These are phyloP conservation scores for Petrocephalus zakoni DNA, from an alignment of 2,113 vertebrate genomes.

Conservation along the genomic window DNA sequence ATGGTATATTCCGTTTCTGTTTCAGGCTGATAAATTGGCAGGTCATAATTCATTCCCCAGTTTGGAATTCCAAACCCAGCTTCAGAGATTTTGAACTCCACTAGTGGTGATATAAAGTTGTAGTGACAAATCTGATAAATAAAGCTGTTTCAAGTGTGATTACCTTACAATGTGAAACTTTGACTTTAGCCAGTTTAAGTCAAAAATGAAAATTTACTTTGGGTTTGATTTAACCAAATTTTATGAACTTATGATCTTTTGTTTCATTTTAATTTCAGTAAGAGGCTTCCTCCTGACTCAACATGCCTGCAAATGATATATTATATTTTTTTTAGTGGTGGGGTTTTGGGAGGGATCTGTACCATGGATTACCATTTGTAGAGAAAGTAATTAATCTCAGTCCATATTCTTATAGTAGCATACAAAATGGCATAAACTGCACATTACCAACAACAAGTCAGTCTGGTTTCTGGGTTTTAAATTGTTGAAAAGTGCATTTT, in stretches of 20 bases:
- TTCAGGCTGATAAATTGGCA: not conserved
- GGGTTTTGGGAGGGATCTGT: constrained; percentile 50
- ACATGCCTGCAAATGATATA: constrained; percentile 68
- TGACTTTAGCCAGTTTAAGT: not conserved
- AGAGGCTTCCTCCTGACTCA: constrained; percentile 77
- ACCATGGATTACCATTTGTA: constrained; percentile 64
- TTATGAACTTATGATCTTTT: constrained; percentile 68
- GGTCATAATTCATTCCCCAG: not conserved
- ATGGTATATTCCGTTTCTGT: not conserved
- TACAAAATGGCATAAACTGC: not conserved
- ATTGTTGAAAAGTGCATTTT: not conserved
- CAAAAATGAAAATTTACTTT: not conserved
- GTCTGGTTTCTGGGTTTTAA: not conserved
- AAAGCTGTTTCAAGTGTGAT: not conserved
- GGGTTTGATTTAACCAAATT: constrained; percentile 56
- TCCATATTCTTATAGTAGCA: not conserved
- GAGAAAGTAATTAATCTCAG: not conserved
- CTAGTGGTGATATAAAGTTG: not conserved
- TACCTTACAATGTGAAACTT: not conserved
- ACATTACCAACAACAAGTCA: not conserved
- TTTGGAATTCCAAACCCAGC: constrained; percentile 2
- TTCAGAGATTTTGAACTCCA: not conserved
- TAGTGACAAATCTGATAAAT: not conserved
- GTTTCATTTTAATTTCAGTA: constrained; percentile 76
- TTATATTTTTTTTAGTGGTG: not conserved